A percentile compares a stretch with the other conserved stretches of the same genome.
These are phyloP conservation scores for Ridgeia piscesae DNA, from an alignment of 1,140 invertebrate genomes.

Conservation along the genomic window DNA sequence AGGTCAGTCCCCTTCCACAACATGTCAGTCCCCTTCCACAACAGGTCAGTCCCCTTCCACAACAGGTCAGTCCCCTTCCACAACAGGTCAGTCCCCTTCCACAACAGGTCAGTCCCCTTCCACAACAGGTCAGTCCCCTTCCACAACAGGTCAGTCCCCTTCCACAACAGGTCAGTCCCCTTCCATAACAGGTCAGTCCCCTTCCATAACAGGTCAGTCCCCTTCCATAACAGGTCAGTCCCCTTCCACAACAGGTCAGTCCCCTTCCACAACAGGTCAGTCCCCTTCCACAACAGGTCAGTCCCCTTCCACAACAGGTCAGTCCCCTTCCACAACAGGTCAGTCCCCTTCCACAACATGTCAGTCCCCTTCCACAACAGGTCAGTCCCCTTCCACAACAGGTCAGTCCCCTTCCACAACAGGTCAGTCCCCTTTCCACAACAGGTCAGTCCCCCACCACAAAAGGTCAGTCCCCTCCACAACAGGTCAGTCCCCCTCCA, in stretches of 20 bases:
- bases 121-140: conserved; percentile 54
- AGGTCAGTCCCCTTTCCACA: conserved; percentile 52
- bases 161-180: conserved; percentile 53
- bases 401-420: conserved; percentile 52
- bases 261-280: conserved; percentile 54
- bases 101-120: conserved; percentile 52
- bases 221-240: conserved; percentile 53
- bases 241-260: conserved; percentile 54
- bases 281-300: conserved; percentile 54
- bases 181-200: too few species aligned
- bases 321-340: conserved; percentile 53
- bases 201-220: conserved; percentile 53
- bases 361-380: conserved; percentile 54
- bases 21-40: conserved; percentile 53
- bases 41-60: conserved; percentile 52
- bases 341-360: too few species aligned
- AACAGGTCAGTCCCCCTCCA: conserved; percentile 54
- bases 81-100: conserved; percentile 52
- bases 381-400: conserved; percentile 53
- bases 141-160: conserved; percentile 53
- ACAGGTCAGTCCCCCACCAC: conserved; percentile 50
- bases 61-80: conserved; percentile 54
- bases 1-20: conserved; percentile 48
- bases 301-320: conserved; percentile 54
- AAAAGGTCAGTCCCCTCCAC: too few species aligned